These are phyloP conservation scores for Hyposoter didymator DNA, from an alignment of 2,888 invertebrate species.

Conservation along the genomic window DNA sequence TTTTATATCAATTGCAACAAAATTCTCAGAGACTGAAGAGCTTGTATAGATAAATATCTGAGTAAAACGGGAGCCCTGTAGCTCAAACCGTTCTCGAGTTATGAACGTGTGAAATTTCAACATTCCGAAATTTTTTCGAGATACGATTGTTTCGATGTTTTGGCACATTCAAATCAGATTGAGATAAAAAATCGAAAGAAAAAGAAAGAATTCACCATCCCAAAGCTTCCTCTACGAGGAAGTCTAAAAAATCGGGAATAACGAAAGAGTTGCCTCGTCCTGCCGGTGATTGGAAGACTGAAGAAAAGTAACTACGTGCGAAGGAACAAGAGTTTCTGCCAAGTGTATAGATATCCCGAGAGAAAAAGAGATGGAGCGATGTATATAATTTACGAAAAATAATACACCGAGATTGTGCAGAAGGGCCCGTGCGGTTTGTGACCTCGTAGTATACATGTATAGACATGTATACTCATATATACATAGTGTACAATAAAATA, in stretches of 20 bases:
- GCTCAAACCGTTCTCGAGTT: no score
- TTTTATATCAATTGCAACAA: no score
- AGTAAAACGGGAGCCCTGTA: not conserved
- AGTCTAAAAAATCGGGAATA: not conserved
- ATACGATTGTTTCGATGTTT: no score
- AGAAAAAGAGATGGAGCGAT: not conserved
- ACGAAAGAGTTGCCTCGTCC: not conserved
- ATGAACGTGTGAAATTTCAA: no score
- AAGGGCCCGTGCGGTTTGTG: constrained; percentile 58
- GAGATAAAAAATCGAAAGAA: no score
- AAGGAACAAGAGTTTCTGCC: constrained; percentile 32
- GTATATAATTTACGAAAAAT: constrained; percentile 50
- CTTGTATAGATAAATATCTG: not conserved
- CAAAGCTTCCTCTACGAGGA: no score
- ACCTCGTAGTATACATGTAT: constrained; percentile 53
- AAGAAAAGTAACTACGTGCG: constrained; percentile 23
- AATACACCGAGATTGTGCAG: constrained; percentile 48
- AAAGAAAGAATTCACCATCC: no score
- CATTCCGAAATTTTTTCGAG: no score
- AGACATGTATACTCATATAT: not conserved
- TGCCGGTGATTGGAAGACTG: constrained; percentile 4
- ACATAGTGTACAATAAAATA: constrained; percentile 23
- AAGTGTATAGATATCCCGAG: not conserved
- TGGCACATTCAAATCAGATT: no score
- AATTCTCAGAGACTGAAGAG: not conserved